Conservation (phyloP, 1,140 invertebrate genomes). For the Heliconius melpomene region DNA sequence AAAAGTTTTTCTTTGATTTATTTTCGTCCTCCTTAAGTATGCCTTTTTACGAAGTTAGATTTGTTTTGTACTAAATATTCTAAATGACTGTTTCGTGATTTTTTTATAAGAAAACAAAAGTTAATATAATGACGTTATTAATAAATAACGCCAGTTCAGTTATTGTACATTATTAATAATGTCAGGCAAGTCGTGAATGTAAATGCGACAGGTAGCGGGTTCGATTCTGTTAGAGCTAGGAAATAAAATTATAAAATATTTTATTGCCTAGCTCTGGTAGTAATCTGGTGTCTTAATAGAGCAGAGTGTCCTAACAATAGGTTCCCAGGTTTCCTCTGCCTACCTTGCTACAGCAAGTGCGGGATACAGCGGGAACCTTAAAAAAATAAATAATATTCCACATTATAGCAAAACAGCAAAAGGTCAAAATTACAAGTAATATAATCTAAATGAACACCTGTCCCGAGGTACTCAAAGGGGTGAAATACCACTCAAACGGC, state of each 20-base stretch:
- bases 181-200: neutral
- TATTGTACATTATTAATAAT: neutral
- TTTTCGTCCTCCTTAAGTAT: neutral
- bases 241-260: too few species aligned
- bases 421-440: neutral
- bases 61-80: neutral
- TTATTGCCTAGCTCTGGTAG: too few species aligned
- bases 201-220: too few species aligned
- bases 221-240: too few species aligned
- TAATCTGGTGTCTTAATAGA: too few species aligned
- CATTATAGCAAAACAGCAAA: neutral
- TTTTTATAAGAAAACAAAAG: neutral
- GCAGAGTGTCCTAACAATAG: too few species aligned
- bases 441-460: slow-evolving; percentile 1
- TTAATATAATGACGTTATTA: neutral
- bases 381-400: too few species aligned
- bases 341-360: too few species aligned
- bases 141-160: neutral
- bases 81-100: neutral
- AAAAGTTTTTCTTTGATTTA: slow-evolving; percentile 24
- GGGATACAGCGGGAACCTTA: too few species aligned
- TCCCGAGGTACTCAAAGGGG: slow-evolving; percentile 9
- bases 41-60: neutral
- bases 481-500: neutral
- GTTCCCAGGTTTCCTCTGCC: too few species aligned